Evolutionary conservation across 2,113 vertebrate species (phyloP), one percentile per base, ranked within the genome.

Genomic region (Dolichallabes microphthalmus): DNA sequence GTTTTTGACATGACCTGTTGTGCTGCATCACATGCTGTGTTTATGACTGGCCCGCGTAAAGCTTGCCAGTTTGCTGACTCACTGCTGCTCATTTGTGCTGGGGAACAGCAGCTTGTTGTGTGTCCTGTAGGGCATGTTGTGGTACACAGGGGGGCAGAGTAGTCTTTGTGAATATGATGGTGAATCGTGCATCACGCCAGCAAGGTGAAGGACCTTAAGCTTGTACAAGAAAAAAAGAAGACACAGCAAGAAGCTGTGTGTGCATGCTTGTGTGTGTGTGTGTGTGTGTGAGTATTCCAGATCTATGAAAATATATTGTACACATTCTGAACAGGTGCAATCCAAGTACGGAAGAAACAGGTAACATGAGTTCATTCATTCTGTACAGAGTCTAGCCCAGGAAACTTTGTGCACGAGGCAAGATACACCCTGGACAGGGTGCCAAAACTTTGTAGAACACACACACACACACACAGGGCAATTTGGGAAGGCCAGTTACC

Each of bases 11-110:
- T 68, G 19, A 55, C n/a, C 27, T 84, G 57, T 32, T 85, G 71
- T 77, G 73, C 75, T 20, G 53, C 32, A 68, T 22, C 64, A 4
- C 22, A 39, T 27, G 30, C 52, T 69, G 68, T 27, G 71, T 35
- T 64, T 64, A 32, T 76, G 13, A 64, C 53, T 30, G 30, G 27
- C 15, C 20, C 20, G 13, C 6, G 30, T 64, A 55, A 11, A 76
- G 82, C 82, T 60, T 27, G 74, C 50, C 63, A 52, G 19, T 80
- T 58, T 85, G 84, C 84, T 80, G 84, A 85, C 52, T 85, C 83
- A 85, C 63, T 85, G 61, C 75, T 79, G 83, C 83, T 85, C 32
- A 81, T 78, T 78, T 80, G 52, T 85, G 83, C 76, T 68, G 53
- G 50, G 39, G 64, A 85, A 71, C 84, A 53, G 30, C 30, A 35